These are phyloP conservation scores for Ahaetulla prasina DNA, from an alignment of 2,113 vertebrate species.

Conservation along the genomic window DNA sequence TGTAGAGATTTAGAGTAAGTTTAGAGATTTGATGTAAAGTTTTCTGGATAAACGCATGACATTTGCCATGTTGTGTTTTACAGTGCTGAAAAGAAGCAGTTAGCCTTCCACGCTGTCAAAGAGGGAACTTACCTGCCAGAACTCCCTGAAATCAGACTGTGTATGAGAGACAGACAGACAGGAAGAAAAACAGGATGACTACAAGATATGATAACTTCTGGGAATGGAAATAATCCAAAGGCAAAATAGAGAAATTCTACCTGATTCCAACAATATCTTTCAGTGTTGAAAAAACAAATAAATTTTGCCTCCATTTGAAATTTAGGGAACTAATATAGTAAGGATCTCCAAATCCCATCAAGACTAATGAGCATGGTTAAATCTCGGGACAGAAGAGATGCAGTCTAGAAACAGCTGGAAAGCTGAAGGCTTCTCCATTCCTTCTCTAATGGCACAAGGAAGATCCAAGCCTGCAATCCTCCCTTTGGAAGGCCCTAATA, in stretches of 20 bases:
- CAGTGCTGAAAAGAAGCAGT: neutral
- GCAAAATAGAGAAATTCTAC: neutral
- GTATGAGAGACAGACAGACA: constrained; percentile 59
- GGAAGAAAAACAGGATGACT: constrained; percentile 42
- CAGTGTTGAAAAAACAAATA: neutral
- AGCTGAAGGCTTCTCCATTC: neutral
- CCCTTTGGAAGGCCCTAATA: neutral
- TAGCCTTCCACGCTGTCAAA: constrained; percentile 11
- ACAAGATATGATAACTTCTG: constrained; percentile 15
- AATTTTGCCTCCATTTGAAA: neutral
- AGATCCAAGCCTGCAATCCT: neutral
- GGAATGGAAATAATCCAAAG: constrained; percentile 4
- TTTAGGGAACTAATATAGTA: neutral
- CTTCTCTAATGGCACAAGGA: neutral
- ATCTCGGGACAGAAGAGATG: neutral
- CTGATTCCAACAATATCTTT: neutral
- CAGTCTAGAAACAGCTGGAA: neutral
- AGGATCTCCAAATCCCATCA: neutral
- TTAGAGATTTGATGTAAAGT: neutral
- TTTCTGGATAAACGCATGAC: neutral
- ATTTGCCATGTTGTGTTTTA: constrained; percentile 10
- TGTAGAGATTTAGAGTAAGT: neutral
- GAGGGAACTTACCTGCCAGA: constrained; percentile 57
- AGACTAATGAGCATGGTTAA: neutral
- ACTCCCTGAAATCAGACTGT: constrained; percentile 68